Evolutionary conservation across 2,113 vertebrate genomes (phyloP), one percentile per base, ranked within the genome.

Genomic region (Solea senegalensis): DNA sequence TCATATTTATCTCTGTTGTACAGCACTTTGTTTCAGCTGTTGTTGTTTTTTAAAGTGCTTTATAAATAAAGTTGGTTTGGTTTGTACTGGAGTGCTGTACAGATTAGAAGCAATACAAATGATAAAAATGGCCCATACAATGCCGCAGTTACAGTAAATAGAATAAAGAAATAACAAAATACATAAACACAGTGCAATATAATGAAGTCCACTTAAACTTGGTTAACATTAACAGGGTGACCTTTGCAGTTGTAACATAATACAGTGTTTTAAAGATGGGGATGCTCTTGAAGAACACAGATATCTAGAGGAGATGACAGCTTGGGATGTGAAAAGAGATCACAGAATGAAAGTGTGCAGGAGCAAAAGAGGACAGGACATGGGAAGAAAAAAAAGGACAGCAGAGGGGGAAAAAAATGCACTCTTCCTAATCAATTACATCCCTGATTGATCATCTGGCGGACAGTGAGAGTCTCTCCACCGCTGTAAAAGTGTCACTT

Each of bases 361-460:
- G 34, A 12, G 53, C 16, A 55, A 5, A 51, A 51, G 9, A 45
- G 10, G 12, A 44, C 12, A 57, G 45, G 13, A 28, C 21, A 46
- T 48, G 48, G 64, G 34, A 43, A 48, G 14, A 12, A 55, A 49
- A 34, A n/a, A 52, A 16, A 53, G 21, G 41, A 59, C n/a, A 50
- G 28, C 16, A 60, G 53, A 72, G 45, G 56, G 41, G 65, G 71
- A 56, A 28, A 40, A 48, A 28, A 40, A 48, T 27, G 63, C 7
- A 3, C n/a, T 69, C 74, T 44, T 80, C 66, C 65, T 84, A 78
- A 91, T 92, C 88, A 88, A 84, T 92, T 86, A 80, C 3, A 1
- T 8, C 56, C 39, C 58, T 86, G 83, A 90, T 89, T 74, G 85
- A 90, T 88, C 76, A 52, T 74, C 55, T 34, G 66, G 72, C 58